phyloP scores from a whole-genome alignment of 2,888 invertebrate genomes.

The Drosophila siamana region DNA sequence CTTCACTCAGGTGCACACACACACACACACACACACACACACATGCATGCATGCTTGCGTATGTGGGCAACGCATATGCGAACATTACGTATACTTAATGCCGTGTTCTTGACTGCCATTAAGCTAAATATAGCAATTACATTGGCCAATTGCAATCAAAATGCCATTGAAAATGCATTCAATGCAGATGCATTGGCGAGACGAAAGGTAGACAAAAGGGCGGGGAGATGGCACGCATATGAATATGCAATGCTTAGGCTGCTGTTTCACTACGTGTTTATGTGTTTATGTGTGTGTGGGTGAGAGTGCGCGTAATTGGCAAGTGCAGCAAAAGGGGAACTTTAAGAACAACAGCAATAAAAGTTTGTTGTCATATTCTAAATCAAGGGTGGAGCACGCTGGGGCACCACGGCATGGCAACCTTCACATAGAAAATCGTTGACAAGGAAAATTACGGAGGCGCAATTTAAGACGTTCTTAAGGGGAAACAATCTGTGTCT shows the following conservation, averaged over 20 bases:
- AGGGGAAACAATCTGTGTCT: neutral
- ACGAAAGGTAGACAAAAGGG: slow-evolving; percentile 6
- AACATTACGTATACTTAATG: slow-evolving; percentile 52
- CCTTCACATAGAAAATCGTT: slow-evolving; percentile 85
- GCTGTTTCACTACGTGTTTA: slow-evolving; percentile 17
- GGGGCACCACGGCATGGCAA: slow-evolving; percentile 66
- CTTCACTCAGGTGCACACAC: slow-evolving; percentile 13
- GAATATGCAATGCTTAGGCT: slow-evolving; percentile 31
- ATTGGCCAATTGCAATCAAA: slow-evolving; percentile 72
- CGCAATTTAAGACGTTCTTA: slow-evolving; percentile 12
- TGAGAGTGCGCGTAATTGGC: slow-evolving; percentile 26
- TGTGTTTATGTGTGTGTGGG: slow-evolving; percentile 28
- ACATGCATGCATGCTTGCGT: neutral
- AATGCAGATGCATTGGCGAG: slow-evolving; percentile 38
- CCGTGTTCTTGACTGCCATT: slow-evolving; percentile 68
- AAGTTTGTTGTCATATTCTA: slow-evolving; percentile 63
- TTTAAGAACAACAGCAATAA: slow-evolving; percentile 11
- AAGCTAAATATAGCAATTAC: slow-evolving; percentile 79
- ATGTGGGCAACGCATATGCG: neutral
- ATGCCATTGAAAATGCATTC: slow-evolving; percentile 79
- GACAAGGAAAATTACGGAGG: slow-evolving; percentile 82
- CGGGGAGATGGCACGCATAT: slow-evolving; percentile 50
- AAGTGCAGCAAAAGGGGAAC: slow-evolving; percentile 19
- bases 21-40: neutral
- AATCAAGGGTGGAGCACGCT: slow-evolving; percentile 48